Percentiles rank a stretch among this genome's conserved stretches.
Evolutionary conservation across 2,888 invertebrate species (phyloP).

Genomic region (Strigamia crassipes): DNA sequence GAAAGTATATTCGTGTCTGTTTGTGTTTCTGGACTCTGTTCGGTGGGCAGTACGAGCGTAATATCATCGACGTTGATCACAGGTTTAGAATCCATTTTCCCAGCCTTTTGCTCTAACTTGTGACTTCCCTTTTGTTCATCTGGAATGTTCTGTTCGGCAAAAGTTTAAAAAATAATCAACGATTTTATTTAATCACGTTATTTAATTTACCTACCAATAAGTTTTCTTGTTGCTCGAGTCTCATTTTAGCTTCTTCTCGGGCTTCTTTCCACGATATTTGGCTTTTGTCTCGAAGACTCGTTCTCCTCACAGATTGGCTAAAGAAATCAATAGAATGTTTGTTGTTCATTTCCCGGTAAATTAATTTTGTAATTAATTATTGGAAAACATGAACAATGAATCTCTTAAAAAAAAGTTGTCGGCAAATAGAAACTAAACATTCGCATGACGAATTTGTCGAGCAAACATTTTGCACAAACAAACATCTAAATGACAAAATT

Average conservation of each 20-base stretch:
- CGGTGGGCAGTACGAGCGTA: constrained; percentile 24
- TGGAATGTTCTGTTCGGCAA: constrained; percentile 53
- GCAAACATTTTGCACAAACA: neutral
- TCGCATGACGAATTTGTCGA: neutral
- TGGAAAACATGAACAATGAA: too few species aligned
- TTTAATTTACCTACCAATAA: constrained; percentile 43
- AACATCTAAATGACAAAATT: too few species aligned
- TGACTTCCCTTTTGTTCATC: neutral
- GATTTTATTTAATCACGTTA: constrained; percentile 47
- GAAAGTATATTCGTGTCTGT: neutral
- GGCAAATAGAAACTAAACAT: neutral
- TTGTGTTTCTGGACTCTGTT: neutral
- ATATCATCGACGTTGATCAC: constrained; percentile 44
- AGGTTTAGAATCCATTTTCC: neutral
- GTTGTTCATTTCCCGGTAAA: too few species aligned
- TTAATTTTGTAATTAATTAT: neutral
- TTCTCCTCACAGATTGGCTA: constrained; percentile 90
- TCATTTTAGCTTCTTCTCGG: constrained; percentile 83
- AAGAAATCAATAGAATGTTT: neutral
- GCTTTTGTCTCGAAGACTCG: constrained; percentile 90
- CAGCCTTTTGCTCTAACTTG: neutral
- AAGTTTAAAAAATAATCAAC: constrained; percentile 51
- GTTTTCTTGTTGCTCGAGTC: constrained; percentile 62
- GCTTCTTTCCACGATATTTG: constrained; percentile 92
- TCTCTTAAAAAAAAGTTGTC: neutral